phyloP scores from a whole-genome alignment of 2,113 vertebrate species.

The Gasterosteus nipponicus region DNA sequence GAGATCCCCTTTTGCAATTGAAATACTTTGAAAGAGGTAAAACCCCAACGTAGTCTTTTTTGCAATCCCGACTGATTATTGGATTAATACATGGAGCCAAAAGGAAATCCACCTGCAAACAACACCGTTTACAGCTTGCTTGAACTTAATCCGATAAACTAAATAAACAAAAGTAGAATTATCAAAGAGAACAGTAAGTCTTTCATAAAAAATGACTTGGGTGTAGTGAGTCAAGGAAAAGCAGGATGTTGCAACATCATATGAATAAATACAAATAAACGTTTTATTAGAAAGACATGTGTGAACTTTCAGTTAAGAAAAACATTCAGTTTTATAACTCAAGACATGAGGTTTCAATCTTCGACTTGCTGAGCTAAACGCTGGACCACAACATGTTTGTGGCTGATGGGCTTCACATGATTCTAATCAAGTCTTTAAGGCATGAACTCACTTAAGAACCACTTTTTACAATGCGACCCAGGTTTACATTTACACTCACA shows the following conservation, averaged over 20 bases:
- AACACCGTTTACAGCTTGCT: neutral
- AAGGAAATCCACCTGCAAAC: neutral
- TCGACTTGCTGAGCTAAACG: conserved; percentile 11
- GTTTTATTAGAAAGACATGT: conserved; percentile 6
- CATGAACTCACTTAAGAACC: conserved; percentile 37
- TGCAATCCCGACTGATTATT: conserved; percentile 10
- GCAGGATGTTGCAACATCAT: neutral
- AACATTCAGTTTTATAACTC: conserved; percentile 19
- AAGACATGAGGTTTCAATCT: conserved; percentile 65
- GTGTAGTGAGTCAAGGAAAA: neutral
- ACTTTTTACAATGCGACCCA: neutral
- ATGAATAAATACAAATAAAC: neutral
- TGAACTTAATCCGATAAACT: neutral
- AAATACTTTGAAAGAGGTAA: conserved; percentile 3
- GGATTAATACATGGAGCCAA: neutral
- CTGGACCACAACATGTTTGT: conserved; percentile 38
- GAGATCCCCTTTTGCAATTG: conserved; percentile 15
- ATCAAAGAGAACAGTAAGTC: neutral
- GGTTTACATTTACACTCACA: neutral
- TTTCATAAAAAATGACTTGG: neutral
- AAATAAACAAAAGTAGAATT: neutral
- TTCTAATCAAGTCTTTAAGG: conserved; percentile 63
- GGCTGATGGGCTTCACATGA: conserved; percentile 63
- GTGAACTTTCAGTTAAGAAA: conserved; percentile 19
- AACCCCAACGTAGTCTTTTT: neutral